Conservation (phyloP, 1,140 invertebrate species). For the Drosophila nikananu region DNA sequence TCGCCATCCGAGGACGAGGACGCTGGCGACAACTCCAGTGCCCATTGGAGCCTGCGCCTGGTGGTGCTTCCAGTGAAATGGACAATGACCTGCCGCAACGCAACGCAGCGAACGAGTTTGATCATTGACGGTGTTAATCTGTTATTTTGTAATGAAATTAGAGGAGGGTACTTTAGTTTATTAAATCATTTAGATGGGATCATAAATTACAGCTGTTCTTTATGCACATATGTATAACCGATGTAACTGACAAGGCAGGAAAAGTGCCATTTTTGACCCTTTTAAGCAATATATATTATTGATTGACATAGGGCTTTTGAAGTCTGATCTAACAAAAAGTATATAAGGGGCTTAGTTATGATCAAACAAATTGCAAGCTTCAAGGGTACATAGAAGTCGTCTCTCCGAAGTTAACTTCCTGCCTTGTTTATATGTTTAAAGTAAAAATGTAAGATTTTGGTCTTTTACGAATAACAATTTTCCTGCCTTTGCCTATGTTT, state of each 20-base stretch:
- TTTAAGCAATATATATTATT: too few relatives aligned
- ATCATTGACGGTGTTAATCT: constrained; percentile 14
- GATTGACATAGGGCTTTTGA: too few relatives aligned
- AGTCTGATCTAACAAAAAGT: too few relatives aligned
- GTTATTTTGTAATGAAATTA: constrained; percentile 24
- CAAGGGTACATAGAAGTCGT: not conserved
- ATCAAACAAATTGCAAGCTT: too few relatives aligned
- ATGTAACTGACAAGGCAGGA: too few relatives aligned
- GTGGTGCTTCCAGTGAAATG: constrained; percentile 15
- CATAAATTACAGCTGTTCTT: not conserved
- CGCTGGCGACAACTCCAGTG: constrained; percentile 40
- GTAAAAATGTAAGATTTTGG: not conserved
- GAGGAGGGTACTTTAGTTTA: not conserved
- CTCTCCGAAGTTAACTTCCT: too few relatives aligned
- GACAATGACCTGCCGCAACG: constrained; percentile 45
- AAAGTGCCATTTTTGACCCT: too few relatives aligned
- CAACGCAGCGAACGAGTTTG: constrained; percentile 22
- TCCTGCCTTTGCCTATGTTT: not conserved
- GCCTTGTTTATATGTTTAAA: not conserved
- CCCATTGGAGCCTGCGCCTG: constrained; percentile 17
- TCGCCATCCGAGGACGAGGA: constrained; percentile 20
- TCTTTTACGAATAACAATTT: not conserved
- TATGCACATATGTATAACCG: not conserved
- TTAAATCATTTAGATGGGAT: constrained; percentile 6
- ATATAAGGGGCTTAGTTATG: too few relatives aligned